phyloP scores from a whole-genome alignment of 2,797 vertebrate genomes.

The Myotis vivesi region DNA sequence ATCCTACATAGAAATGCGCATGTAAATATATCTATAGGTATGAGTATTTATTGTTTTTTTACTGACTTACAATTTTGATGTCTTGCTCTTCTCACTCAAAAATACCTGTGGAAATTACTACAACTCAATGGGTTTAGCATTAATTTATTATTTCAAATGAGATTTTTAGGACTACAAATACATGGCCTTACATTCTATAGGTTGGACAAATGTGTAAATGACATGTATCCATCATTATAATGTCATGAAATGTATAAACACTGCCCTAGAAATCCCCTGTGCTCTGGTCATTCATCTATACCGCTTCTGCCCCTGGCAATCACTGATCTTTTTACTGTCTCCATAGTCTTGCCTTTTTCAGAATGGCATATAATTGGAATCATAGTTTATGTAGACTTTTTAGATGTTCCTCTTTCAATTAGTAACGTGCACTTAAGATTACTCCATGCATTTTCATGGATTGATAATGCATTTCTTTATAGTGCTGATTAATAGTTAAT shows the following conservation, averaged over 20 bases:
- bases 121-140: background rate
- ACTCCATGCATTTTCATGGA: background rate
- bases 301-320: background rate
- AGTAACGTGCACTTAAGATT: background rate
- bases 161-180: background rate
- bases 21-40: background rate
- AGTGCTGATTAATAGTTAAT: background rate
- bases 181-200: background rate
- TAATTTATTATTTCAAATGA: background rate
- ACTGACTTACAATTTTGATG: background rate
- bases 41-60: background rate
- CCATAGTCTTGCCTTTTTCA: background rate
- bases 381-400: background rate
- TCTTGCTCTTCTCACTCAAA: background rate
- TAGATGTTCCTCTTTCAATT: background rate
- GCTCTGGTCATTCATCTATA: background rate
- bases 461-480: background rate
- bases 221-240: background rate
- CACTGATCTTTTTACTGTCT: background rate
- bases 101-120: background rate
- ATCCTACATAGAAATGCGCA: background rate
- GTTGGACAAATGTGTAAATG: background rate
- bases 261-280: background rate
- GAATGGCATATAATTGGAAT: background rate
- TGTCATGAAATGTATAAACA: background rate